These are phyloP conservation scores for Diplodus sargus DNA, from an alignment of 2,797 vertebrate genomes.

Conservation along the genomic window DNA sequence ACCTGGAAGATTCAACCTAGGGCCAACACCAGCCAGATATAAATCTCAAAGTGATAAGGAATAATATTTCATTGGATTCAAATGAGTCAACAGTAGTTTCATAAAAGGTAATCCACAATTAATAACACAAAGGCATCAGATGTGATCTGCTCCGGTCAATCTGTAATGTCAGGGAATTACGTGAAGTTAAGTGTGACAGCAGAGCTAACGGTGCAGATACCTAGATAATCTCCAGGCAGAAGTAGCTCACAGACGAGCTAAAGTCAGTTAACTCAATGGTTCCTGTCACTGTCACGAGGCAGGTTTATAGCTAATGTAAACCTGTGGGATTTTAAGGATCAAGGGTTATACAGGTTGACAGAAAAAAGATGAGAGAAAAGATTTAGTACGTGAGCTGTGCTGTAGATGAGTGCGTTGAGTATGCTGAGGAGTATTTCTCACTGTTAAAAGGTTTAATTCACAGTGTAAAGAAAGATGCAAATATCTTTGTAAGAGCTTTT, in stretches of 20 bases:
- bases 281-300: slow-evolving; percentile 48
- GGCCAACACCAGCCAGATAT: slow-evolving; percentile 64
- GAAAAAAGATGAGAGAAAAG: slow-evolving; percentile 22
- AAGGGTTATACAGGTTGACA: slow-evolving; percentile 11
- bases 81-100: slow-evolving; percentile 64
- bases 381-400: slow-evolving; percentile 41
- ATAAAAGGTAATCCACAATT: slow-evolving; percentile 71
- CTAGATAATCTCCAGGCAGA: slow-evolving; percentile 64
- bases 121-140: slow-evolving; percentile 70
- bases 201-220: slow-evolving; percentile 67
- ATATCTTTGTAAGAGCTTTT: neutral
- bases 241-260: slow-evolving; percentile 54
- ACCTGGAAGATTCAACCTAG: slow-evolving; percentile 65
- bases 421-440: neutral
- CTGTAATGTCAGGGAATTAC: slow-evolving; percentile 69
- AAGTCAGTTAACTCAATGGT: slow-evolving; percentile 49
- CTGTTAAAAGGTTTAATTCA: neutral
- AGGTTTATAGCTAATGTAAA: slow-evolving; percentile 53
- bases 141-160: slow-evolving; percentile 67
- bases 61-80: slow-evolving; percentile 57
- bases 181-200: slow-evolving; percentile 70
- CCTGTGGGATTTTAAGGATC: slow-evolving; percentile 49
- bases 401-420: slow-evolving; percentile 3
- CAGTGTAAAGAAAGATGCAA: neutral
- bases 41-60: slow-evolving; percentile 69